Evolutionary conservation across 2,888 invertebrate genomes (phyloP).

Genomic region (Tromatobia lineatoria): DNA sequence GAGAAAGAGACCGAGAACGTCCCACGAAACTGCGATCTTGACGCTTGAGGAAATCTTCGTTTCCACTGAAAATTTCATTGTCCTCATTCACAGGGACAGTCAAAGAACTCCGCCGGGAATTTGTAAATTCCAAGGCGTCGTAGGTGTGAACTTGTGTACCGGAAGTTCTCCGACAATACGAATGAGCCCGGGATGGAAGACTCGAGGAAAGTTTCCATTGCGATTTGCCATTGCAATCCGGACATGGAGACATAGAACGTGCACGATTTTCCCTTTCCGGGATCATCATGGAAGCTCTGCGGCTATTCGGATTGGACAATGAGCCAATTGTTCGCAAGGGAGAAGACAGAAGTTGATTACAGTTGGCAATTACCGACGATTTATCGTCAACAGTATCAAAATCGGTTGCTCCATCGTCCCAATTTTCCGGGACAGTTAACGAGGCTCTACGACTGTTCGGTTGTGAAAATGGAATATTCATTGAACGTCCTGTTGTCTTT

Average conservation of each 20-base stretch:
- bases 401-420: background rate
- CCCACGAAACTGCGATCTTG: conserved; percentile 50
- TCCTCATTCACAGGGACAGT: conserved; percentile 9
- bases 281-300: conserved; percentile 13
- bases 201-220: conserved; percentile 29
- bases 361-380: background rate
- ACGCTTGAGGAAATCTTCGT: conserved; percentile 18
- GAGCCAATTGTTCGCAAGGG: background rate
- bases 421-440: background rate
- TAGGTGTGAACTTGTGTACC: conserved; percentile 27
- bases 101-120: conserved; percentile 19
- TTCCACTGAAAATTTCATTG: conserved; percentile 53
- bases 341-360: background rate
- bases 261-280: background rate
- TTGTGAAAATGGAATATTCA: background rate
- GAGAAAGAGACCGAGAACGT: conserved; percentile 78
- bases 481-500: background rate
- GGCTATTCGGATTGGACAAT: background rate
- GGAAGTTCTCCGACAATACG: background rate
- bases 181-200: conserved; percentile 13
- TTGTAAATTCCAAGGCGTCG: background rate
- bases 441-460: conserved; percentile 4
- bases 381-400: background rate
- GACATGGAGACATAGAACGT: conserved; percentile 13
- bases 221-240: background rate